These are phyloP conservation scores for Atta texana DNA, from an alignment of 1,140 invertebrate species.

Conservation along the genomic window DNA sequence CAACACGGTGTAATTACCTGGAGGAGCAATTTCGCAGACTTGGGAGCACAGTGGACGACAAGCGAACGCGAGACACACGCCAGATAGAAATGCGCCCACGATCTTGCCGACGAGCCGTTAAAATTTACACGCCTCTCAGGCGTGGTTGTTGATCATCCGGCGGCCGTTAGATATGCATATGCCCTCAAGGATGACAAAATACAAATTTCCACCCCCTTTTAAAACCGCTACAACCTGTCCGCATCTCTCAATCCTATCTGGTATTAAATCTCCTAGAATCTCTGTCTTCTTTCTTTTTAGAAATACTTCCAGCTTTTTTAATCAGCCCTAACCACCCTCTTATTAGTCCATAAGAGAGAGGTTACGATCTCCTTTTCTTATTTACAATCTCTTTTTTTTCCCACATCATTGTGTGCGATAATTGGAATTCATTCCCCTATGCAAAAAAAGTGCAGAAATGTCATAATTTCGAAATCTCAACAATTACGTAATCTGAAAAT, in stretches of 20 bases:
- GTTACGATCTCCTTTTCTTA: background rate
- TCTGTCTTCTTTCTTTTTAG: conserved; percentile 61
- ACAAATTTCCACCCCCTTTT: conserved; percentile 77
- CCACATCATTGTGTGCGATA: conserved; percentile 58
- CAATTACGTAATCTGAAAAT: conserved; percentile 41
- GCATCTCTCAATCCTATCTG: conserved; percentile 82
- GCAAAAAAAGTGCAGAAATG: conserved; percentile 29
- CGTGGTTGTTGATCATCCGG: conserved; percentile 64
- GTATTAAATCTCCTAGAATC: conserved; percentile 83
- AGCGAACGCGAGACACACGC: background rate
- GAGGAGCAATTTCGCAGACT: conserved; percentile 41
- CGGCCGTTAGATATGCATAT: conserved; percentile 78
- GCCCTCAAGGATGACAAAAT: conserved; percentile 80
- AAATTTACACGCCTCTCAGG: conserved; percentile 75
- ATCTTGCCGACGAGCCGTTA: conserved; percentile 67
- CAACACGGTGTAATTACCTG: conserved; percentile 40
- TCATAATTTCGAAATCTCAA: conserved; percentile 15
- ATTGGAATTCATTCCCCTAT: conserved; percentile 73
- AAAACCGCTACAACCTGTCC: conserved; percentile 65
- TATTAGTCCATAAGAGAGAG: conserved; percentile 4
- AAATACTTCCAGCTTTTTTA: conserved; percentile 68
- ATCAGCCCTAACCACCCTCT: conserved; percentile 13
- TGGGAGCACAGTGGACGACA: background rate
- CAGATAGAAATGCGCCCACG: background rate
- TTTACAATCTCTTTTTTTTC: background rate